Percentiles rank a stretch among this genome's conserved stretches.
These are phyloP conservation scores for Sula dactylatra DNA, from an alignment of 2,113 vertebrate genomes.

Conservation along the genomic window DNA sequence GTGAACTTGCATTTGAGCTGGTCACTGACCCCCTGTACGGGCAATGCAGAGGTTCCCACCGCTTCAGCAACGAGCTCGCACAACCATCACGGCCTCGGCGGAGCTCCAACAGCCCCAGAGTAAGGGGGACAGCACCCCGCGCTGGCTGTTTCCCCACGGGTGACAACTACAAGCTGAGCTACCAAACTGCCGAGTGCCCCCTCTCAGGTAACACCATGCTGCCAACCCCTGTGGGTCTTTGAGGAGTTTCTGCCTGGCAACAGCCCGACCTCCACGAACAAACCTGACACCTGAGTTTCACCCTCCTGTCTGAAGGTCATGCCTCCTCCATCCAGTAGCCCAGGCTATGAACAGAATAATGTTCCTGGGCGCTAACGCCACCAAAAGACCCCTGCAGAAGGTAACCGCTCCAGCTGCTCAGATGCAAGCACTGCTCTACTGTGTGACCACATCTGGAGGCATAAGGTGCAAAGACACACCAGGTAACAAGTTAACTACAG, in stretches of 20 bases:
- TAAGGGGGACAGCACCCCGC: accelerated
- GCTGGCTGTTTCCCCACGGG: accelerated
- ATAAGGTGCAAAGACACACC: not conserved
- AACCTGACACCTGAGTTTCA: not conserved
- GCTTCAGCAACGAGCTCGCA: not conserved
- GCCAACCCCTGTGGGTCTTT: not conserved
- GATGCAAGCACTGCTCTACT: not conserved
- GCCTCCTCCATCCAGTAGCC: not conserved
- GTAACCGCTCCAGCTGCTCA: not conserved
- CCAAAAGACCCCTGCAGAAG: not conserved
- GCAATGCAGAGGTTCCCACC: not conserved
- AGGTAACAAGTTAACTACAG: not conserved
- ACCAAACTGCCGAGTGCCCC: no score
- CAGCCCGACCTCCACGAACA: no score
- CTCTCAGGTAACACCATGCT: not conserved
- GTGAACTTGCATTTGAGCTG: not conserved
- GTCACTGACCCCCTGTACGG: accelerated
- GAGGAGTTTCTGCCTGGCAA: not conserved
- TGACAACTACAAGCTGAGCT: not conserved
- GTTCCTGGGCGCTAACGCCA: not conserved
- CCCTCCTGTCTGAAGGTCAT: not conserved
- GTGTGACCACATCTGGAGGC: accelerated
- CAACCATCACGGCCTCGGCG: accelerated
- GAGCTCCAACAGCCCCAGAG: not conserved
- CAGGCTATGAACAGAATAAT: accelerated